phyloP scores from a whole-genome alignment of 2,888 invertebrate genomes.

The Catocala nupta region DNA sequence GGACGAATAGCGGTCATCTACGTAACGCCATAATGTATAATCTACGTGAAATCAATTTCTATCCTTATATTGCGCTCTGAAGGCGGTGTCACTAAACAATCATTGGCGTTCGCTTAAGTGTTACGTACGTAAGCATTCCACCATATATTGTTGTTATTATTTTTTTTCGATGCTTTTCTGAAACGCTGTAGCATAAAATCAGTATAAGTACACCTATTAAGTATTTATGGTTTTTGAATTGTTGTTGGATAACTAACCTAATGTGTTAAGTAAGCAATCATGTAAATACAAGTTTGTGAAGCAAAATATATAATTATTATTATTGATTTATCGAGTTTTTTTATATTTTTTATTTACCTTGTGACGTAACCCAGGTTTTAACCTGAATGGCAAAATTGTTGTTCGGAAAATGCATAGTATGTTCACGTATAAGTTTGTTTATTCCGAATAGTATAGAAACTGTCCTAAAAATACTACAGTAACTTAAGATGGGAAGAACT shows the following conservation, averaged over 20 bases:
- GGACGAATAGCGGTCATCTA: too few species aligned
- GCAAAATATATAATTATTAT: conserved; percentile 79
- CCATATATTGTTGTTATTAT: conserved; percentile 58
- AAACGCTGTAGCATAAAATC: conserved; percentile 63
- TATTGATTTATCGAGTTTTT: conserved; percentile 62
- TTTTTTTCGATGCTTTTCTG: conserved; percentile 62
- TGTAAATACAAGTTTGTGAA: conserved; percentile 86
- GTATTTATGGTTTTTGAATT: conserved; percentile 77
- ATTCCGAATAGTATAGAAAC: too few species aligned
- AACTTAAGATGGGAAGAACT: too few species aligned
- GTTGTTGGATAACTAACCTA: conserved; percentile 75
- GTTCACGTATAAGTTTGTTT: too few species aligned
- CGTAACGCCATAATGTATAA: conserved; percentile 31
- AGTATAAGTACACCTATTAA: conserved; percentile 77
- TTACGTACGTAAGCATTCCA: conserved; percentile 82
- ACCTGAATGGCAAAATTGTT: too few species aligned
- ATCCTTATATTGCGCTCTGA: conserved; percentile 24
- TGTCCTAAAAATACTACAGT: too few species aligned
- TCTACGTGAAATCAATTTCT: conserved; percentile 40
- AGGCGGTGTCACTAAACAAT: conserved; percentile 29
- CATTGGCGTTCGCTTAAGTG: conserved; percentile 59
- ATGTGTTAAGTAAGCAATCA: conserved; percentile 81
- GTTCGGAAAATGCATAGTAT: too few species aligned
- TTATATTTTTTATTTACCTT: conserved; percentile 14
- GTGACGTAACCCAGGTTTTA: too few species aligned